Base-by-base conservation (phyloP, 2,113 vertebrate species). In the Ictalurus punctatus region DNA sequence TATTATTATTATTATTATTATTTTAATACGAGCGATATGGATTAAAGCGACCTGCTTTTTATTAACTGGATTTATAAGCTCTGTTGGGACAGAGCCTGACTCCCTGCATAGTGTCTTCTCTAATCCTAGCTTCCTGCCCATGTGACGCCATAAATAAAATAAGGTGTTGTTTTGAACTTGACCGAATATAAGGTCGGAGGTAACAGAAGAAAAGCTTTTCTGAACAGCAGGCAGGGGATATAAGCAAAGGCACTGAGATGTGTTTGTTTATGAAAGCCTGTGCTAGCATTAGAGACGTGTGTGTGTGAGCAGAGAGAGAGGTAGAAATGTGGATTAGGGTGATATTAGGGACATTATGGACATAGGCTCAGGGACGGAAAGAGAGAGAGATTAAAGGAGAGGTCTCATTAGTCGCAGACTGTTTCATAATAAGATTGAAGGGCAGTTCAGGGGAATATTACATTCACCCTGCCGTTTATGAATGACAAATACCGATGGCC, bases 381-480 rank as follows among this genome's bases (percentile, higher is more conserved):
- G 88, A 71, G 67, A 86, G 30, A 40, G 44, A 84, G 84, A 84
- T 65, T 13, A 25, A 48, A 74, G 79, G 52, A 78, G 67, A 86
- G 86, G 91, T 93, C 87, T 92, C 86, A 92, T 92, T 91, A 90
- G 84, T 85, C 86, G 85, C 86, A 86, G 78, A 87, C 67, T 74
- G 74, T 89, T 92, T 79, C 52, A n/a, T 90, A 89, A 92, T 91
- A 82, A 92, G 85, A 91, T 89, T 89, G 89, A 92, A 86, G 40
- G 82, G 76, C 87, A 84, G 82, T 90, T 91, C 89, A 86, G 74
- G 89, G 84, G 74, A 89, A 88, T 90, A 85, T 88, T 88, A 86
- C 9, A 89, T 87, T 89, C 82, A 88, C 74, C 44, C 54, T 63
- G 73, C 74, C 16, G 13, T 92, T 92, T 86, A 74, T 67, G n/a